Percentiles rank a stretch among this genome's conserved stretches.
phyloP scores from a whole-genome alignment of 2,113 vertebrate species.

The Odontesthes bonariensis region DNA sequence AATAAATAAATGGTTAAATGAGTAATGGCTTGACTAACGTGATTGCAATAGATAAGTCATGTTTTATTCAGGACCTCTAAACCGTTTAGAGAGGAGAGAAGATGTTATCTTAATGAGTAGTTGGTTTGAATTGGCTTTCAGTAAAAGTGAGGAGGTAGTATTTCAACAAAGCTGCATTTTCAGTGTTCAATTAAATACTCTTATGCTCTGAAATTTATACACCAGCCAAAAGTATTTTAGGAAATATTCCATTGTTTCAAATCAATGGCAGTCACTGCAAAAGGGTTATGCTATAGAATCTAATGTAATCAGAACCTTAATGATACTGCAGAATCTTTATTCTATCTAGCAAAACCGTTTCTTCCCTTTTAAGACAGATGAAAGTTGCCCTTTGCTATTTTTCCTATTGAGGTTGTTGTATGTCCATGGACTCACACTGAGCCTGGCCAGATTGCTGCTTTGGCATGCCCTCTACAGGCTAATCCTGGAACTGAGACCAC shows the following conservation, averaged over 20 bases:
- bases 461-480: constrained; percentile 90
- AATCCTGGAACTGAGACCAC: constrained; percentile 66
- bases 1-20: constrained; percentile 86
- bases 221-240: background rate
- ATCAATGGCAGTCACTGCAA: background rate
- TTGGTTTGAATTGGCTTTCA: constrained; percentile 62
- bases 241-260: constrained; percentile 29
- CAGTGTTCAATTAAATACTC: constrained; percentile 11
- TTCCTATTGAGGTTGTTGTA: constrained; percentile 68
- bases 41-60: constrained; percentile 92
- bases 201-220: background rate
- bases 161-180: constrained; percentile 36
- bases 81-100: constrained; percentile 54
- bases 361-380: constrained; percentile 63
- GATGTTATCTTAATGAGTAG: constrained; percentile 58
- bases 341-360: constrained; percentile 63
- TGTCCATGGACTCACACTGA: constrained; percentile 54
- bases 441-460: constrained; percentile 80
- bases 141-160: constrained; percentile 26
- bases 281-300: constrained; percentile 39
- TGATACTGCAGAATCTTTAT: constrained; percentile 43
- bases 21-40: constrained; percentile 88
- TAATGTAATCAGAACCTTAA: constrained; percentile 36
- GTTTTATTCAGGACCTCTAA: constrained; percentile 78
- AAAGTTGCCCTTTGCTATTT: constrained; percentile 64